Evolutionary conservation across 2,797 vertebrate genomes (phyloP).

Genomic region (Ataeniobius toweri): DNA sequence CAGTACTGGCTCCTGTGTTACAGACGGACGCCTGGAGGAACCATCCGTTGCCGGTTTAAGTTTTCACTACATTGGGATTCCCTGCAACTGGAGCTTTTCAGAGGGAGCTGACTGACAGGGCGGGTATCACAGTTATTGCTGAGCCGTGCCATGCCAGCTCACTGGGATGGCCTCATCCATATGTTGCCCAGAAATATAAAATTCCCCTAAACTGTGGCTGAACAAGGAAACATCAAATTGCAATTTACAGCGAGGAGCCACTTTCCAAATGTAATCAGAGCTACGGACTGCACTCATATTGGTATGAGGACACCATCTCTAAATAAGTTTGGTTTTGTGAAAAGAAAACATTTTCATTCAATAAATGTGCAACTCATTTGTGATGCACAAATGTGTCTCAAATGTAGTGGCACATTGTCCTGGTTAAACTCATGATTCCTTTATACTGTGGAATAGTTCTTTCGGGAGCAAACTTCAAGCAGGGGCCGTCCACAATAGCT

Average conservation of each 20-base stretch:
- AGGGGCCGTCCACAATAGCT: too few relatives aligned
- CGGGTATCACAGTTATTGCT: neutral
- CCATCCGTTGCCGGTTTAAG: neutral
- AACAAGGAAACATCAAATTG: neutral
- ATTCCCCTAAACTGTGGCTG: neutral
- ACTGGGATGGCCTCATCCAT: neutral
- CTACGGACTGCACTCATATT: neutral
- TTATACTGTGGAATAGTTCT: neutral
- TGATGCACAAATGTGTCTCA: neutral
- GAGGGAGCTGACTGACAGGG: too few relatives aligned
- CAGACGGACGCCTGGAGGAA: neutral
- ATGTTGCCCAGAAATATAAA: neutral
- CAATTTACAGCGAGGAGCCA: neutral
- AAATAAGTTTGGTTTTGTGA: neutral
- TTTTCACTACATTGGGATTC: neutral
- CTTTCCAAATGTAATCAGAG: constrained; percentile 9
- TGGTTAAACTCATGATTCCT: neutral
- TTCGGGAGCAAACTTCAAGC: too few relatives aligned
- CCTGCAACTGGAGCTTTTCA: neutral
- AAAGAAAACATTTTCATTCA: neutral
- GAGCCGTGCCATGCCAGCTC: neutral
- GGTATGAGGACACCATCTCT: neutral
- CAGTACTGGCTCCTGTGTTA: neutral
- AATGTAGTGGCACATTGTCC: neutral
- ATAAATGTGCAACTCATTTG: neutral